These are phyloP conservation scores for Eutolmus rufibarbis DNA, from an alignment of 2,888 invertebrate genomes.

Conservation along the genomic window DNA sequence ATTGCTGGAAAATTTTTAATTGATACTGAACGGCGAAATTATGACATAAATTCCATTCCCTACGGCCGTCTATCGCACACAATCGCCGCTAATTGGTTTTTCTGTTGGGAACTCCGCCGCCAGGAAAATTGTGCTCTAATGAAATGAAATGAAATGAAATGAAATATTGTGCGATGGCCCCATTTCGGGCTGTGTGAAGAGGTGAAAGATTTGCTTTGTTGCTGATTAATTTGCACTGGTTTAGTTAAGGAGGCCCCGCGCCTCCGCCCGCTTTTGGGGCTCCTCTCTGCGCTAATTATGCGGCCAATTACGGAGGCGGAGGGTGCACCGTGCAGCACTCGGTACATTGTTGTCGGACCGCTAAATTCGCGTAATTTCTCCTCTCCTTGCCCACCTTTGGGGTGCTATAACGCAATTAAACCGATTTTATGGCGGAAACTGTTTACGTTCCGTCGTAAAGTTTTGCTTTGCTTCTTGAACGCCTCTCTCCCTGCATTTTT, in stretches of 20 bases:
- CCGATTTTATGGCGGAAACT: neutral
- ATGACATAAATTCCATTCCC: slow-evolving; percentile 24
- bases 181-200: slow-evolving; percentile 7
- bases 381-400: neutral
- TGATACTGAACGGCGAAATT: slow-evolving; percentile 23
- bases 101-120: neutral
- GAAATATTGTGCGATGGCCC: slow-evolving; percentile 29
- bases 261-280: neutral
- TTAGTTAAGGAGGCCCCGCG: neutral
- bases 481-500: neutral
- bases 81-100: slow-evolving; percentile 27
- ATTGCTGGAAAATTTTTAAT: slow-evolving; percentile 10
- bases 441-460: neutral
- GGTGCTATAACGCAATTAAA: neutral
- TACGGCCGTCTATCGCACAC: neutral
- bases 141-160: slow-evolving; percentile 23
- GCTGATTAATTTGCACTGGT: slow-evolving; percentile 22
- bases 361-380: slow-evolving; percentile 2
- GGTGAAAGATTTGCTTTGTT: slow-evolving; percentile 35
- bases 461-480: neutral
- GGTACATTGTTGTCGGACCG: neutral
- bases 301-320: neutral
- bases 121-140: slow-evolving; percentile 20
- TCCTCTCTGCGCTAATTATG: neutral
- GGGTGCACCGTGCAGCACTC: neutral